A percentile compares a stretch with the other conserved stretches of the same genome.
phyloP scores from a whole-genome alignment of 2,888 invertebrate genomes.

The Phorcus lineatus region DNA sequence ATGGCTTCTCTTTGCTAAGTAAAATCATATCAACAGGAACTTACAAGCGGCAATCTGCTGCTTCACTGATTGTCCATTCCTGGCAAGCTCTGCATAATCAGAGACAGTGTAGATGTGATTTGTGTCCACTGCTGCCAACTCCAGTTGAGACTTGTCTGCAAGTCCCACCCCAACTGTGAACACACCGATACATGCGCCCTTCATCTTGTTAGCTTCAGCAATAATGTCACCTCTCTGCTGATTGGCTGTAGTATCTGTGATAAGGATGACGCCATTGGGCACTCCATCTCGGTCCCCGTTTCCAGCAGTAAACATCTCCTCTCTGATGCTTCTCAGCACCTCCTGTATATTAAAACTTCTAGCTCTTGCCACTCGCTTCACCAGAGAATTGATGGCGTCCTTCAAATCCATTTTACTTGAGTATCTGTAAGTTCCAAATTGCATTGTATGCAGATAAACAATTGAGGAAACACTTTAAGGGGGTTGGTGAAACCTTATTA shows the following conservation, averaged over 20 bases:
- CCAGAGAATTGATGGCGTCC: constrained; percentile 25
- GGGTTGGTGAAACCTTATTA: no score
- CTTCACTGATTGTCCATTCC: constrained; percentile 32
- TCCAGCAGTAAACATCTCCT: constrained; percentile 43
- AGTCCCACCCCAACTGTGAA: constrained; percentile 59
- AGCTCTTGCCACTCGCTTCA: constrained; percentile 25
- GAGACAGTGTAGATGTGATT: constrained; percentile 56
- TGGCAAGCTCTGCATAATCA: constrained; percentile 47
- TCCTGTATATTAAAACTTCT: constrained; percentile 29
- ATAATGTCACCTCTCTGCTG: neutral
- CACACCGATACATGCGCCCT: constrained; percentile 47
- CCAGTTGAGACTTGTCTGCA: constrained; percentile 56
- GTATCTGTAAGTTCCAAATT: constrained; percentile 3
- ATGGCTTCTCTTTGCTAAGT: no score
- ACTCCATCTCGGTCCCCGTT: constrained; percentile 50
- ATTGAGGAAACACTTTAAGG: neutral
- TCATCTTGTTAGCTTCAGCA: constrained; percentile 25
- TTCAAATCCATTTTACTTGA: neutral
- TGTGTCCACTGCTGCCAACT: constrained; percentile 50
- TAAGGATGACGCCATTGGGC: constrained; percentile 57
- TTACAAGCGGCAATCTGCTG: constrained; percentile 43
- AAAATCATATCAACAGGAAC: no score
- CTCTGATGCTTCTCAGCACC: constrained; percentile 16
- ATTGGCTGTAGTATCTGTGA: constrained; percentile 56
- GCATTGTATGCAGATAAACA: neutral